Percentiles rank a stretch among this genome's conserved stretches.
Evolutionary conservation across 1,140 invertebrate genomes (phyloP).

Genomic region (Vanessa atalanta): DNA sequence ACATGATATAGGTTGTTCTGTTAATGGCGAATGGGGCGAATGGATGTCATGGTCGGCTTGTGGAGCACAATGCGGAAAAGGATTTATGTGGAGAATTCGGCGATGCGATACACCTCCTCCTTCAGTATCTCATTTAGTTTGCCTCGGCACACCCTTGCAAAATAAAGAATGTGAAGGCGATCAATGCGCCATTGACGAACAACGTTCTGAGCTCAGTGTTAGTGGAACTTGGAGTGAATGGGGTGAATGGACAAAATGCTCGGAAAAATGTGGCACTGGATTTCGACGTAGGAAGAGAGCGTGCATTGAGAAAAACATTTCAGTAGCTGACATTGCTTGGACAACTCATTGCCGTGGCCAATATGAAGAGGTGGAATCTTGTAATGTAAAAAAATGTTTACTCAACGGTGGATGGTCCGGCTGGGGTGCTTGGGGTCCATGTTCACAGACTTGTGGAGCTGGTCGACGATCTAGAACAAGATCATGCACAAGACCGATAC

Average conservation of each 20-base stretch:
- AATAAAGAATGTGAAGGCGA: conserved; percentile 63
- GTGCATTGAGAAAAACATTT: conserved; percentile 55
- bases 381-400: conserved; percentile 53
- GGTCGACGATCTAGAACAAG: conserved; percentile 59
- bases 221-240: conserved; percentile 63
- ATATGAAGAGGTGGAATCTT: conserved; percentile 64
- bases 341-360: conserved; percentile 69
- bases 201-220: conserved; percentile 33
- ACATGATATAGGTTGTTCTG: conserved; percentile 64
- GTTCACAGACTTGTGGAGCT: conserved; percentile 66
- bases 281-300: conserved; percentile 56
- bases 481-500: conserved; percentile 67
- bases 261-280: conserved; percentile 64
- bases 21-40: conserved; percentile 63
- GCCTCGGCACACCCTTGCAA: conserved; percentile 61
- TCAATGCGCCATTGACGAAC: conserved; percentile 61
- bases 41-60: conserved; percentile 70
- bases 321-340: conserved; percentile 49
- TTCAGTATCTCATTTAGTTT: conserved; percentile 53
- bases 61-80: conserved; percentile 65
- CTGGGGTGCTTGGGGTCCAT: conserved; percentile 69
- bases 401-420: conserved; percentile 70
- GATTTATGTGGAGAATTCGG: conserved; percentile 60
- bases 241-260: conserved; percentile 63
- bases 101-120: conserved; percentile 66